Evolutionary conservation across 1,140 invertebrate species (phyloP), one percentile per base, ranked within the genome.

Genomic region (Diprion similis): DNA sequence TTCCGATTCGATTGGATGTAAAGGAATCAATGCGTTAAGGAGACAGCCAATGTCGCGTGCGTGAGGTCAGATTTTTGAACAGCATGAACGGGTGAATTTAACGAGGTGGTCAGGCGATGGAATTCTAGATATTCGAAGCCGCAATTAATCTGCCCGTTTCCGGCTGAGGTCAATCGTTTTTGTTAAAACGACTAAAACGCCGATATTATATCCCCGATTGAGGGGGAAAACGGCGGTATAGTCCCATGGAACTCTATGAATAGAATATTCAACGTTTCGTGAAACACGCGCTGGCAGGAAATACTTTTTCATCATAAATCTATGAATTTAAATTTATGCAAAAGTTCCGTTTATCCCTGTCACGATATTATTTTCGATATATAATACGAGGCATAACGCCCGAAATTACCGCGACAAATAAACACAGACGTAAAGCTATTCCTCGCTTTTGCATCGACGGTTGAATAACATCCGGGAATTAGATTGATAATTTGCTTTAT

Each of bases 231-330:
- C 51, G 51, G n/a, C n/a, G n/a, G 11, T 4, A 59, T 8, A 9
- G 51, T 17, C 51, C 11, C n/a, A 15, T 17, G 51, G 51, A 59
- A 13, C 9, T 59, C 51, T 59, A 59, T 59, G 11, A 13, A 59
- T 59, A 59, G 51, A 59, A 59, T 59, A 59, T 59, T 59, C 51
- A 59, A 59, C 51, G 51, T 59, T 59, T 59, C 51, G 51, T 59
- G 51, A 59, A 59, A 59, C 51, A 59, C 51, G 51, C 51, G 51
- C 51, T 17, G 24, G 24, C n/a, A 13, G 51, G 51, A 59, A 59
- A 59, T 59, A 13, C 11, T 59, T 59, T 59, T 59, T 59, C 11
- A 59, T 59, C 51, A 59, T 59, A 59, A 59, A 59, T 59, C 51
- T 17, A 59, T 59, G 51, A 59, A 59, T 59, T 59, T 59, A 59